Evolutionary conservation across 1,140 invertebrate species (phyloP).

Genomic region (Drosophila pseudoobscura): DNA sequence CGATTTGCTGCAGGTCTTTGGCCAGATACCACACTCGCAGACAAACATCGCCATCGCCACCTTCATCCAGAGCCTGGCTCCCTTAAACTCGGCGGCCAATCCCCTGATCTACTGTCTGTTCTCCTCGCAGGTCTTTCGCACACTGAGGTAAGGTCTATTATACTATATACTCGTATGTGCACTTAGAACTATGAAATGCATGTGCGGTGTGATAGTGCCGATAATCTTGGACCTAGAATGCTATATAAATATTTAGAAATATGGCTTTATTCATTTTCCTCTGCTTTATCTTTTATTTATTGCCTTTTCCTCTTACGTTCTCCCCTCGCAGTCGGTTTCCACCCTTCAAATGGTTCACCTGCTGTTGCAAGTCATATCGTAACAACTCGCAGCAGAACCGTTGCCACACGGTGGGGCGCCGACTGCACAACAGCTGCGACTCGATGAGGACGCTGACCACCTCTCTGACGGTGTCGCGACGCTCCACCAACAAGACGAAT

Average conservation of each 20-base stretch:
- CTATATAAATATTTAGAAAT: too few relatives aligned
- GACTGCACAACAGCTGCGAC: slow-evolving; percentile 80
- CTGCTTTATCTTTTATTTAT: too few relatives aligned
- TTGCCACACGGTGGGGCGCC: slow-evolving; percentile 72
- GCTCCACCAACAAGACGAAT: slow-evolving; percentile 74
- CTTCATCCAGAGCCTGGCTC: slow-evolving; percentile 96
- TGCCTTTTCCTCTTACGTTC: too few relatives aligned
- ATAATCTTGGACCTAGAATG: too few relatives aligned
- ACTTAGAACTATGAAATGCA: too few relatives aligned
- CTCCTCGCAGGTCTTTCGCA: slow-evolving; percentile 93
- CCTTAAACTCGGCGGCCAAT: slow-evolving; percentile 96
- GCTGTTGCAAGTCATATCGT: slow-evolving; percentile 81
- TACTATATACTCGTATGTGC: too few relatives aligned
- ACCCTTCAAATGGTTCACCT: slow-evolving; percentile 84
- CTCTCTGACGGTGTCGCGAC: slow-evolving; percentile 74
- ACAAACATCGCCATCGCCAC: slow-evolving; percentile 93
- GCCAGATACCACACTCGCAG: slow-evolving; percentile 91
- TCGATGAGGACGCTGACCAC: slow-evolving; percentile 82
- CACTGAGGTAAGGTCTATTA: slow-evolving; percentile 88
- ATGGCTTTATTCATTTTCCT: too few relatives aligned
- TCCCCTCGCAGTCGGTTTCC: slow-evolving; percentile 76
- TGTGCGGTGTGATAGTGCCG: too few relatives aligned
- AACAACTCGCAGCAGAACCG: slow-evolving; percentile 74
- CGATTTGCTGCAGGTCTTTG: slow-evolving; percentile 95
- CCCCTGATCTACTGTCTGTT: slow-evolving; percentile 98